These are phyloP conservation scores for Pogonomyrmex barbatus DNA, from an alignment of 1,140 invertebrate genomes.

Conservation along the genomic window DNA sequence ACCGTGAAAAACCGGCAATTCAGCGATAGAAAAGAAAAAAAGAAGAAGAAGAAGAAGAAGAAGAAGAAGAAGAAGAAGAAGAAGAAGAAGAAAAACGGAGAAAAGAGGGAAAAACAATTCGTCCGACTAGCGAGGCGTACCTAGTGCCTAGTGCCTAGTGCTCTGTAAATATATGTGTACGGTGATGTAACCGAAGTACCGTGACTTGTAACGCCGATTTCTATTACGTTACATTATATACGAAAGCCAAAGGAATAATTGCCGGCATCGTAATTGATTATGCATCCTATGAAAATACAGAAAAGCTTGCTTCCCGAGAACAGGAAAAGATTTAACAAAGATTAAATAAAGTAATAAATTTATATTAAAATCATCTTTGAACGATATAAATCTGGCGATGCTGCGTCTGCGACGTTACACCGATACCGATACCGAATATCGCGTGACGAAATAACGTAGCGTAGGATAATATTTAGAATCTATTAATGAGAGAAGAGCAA, in stretches of 20 bases:
- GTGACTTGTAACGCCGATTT: conserved; percentile 14
- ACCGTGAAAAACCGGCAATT: conserved; percentile 17
- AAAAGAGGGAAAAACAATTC: background rate
- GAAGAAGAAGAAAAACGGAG: no score
- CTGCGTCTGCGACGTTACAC: background rate
- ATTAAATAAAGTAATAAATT: background rate
- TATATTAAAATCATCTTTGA: background rate
- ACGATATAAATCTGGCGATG: no score
- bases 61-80: no score
- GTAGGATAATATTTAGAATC: conserved; percentile 3
- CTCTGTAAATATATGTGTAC: conserved; percentile 1
- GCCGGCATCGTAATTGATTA: background rate
- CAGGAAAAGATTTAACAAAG: no score
- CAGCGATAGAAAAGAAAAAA: background rate
- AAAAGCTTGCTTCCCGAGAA: background rate
- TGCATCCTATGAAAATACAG: background rate
- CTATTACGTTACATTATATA: background rate
- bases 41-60: no score
- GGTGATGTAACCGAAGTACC: conserved; percentile 15
- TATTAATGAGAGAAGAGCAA: conserved; percentile 23
- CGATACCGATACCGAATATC: background rate
- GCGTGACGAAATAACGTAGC: background rate
- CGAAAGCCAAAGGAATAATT: background rate
- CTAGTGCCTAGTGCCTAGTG: background rate
- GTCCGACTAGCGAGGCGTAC: conserved; percentile 14